Evolutionary conservation across 37 sponge, comb jelly and placozoan species (phyloP).

Genomic region (Theonella swinhoei): DNA sequence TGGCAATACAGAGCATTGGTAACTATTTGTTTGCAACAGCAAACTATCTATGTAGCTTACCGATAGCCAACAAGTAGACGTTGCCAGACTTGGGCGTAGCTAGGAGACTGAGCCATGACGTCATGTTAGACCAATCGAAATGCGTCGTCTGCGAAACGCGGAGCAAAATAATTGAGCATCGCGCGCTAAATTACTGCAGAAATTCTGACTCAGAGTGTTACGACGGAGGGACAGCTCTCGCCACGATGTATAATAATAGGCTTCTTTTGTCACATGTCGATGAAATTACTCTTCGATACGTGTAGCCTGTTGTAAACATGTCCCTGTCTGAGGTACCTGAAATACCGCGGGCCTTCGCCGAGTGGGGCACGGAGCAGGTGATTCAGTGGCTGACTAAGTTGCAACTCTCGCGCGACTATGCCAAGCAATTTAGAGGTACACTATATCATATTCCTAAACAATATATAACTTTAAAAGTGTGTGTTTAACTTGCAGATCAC

Average conservation of each 20-base stretch:
- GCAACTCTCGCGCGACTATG: constrained; percentile 42
- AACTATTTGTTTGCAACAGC: too few relatives aligned
- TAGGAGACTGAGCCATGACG: neutral
- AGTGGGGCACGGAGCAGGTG: constrained; percentile 58
- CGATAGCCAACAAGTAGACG: too few relatives aligned
- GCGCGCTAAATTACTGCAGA: neutral
- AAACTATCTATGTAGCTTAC: too few relatives aligned
- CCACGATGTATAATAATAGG: neutral
- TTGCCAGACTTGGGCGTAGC: neutral
- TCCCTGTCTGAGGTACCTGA: constrained; percentile 7
- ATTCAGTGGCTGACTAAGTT: constrained; percentile 47
- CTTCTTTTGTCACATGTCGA: neutral
- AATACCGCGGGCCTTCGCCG: constrained; percentile 29
- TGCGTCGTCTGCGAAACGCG: neutral
- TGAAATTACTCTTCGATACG: neutral
- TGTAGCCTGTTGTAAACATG: too few relatives aligned
- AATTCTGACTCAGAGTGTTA: too few relatives aligned
- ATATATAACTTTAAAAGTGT: too few relatives aligned
- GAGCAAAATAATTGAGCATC: neutral
- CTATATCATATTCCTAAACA: too few relatives aligned
- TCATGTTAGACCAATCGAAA: neutral
- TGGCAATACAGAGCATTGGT: too few relatives aligned
- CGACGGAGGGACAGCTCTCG: too few relatives aligned
- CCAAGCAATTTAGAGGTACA: constrained; percentile 47
- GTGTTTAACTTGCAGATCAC: constrained; percentile 20